Evolutionary conservation across 1,140 invertebrate species (phyloP).

Genomic region (Diorhabda elongata): DNA sequence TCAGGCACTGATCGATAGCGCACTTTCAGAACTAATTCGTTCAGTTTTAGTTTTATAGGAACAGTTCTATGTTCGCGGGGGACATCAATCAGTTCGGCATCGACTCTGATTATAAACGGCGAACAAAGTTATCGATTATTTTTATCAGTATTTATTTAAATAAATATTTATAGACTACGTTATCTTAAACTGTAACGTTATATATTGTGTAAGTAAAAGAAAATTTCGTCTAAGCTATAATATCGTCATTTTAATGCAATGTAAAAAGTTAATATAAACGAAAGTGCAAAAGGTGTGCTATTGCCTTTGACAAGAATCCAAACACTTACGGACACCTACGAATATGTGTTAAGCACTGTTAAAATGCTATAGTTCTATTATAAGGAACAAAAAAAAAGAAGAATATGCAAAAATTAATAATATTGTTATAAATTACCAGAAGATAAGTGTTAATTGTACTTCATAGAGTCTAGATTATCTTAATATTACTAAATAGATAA

Average conservation of each 20-base stretch:
- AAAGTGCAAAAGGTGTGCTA: background rate
- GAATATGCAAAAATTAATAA: constrained; percentile 29
- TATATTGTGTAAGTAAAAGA: background rate
- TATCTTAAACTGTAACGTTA: no score
- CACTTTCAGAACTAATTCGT: no score
- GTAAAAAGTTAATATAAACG: background rate
- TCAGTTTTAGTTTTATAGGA: no score
- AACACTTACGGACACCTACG: background rate
- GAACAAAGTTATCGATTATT: background rate
- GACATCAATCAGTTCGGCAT: no score
- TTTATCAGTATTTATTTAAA: background rate
- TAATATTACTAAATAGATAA: constrained; percentile 20
- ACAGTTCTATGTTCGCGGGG: no score
- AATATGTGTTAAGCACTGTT: constrained; percentile 41
- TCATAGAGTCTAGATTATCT: constrained; percentile 44
- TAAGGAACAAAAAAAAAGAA: constrained; percentile 31
- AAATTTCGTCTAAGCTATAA: background rate
- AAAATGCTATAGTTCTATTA: constrained; percentile 37
- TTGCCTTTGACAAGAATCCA: background rate
- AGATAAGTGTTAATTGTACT: constrained; percentile 48
- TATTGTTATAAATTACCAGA: constrained; percentile 46
- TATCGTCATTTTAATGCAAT: background rate
- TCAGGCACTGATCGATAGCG: no score
- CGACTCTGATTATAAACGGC: background rate
- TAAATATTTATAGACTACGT: background rate